Evolutionary conservation across 2,888 invertebrate species (phyloP).

Genomic region (Steinernema carpocapsae): DNA sequence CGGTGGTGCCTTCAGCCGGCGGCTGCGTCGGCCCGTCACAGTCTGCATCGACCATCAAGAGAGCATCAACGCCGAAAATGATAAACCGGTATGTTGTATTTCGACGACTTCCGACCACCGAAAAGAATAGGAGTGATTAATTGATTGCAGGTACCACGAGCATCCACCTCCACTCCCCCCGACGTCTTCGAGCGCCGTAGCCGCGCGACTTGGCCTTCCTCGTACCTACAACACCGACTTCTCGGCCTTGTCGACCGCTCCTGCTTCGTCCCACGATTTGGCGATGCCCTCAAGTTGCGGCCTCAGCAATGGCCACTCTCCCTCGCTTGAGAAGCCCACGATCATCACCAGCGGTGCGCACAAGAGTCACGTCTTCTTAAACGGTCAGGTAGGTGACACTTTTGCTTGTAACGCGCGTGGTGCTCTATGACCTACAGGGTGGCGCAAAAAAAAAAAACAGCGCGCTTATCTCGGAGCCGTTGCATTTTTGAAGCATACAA

Average conservation of each 20-base stretch:
- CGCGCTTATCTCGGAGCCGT: too few species aligned
- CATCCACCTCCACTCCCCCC: conserved; percentile 30
- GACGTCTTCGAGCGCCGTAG: conserved; percentile 28
- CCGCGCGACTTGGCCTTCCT: conserved; percentile 23
- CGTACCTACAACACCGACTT: conserved; percentile 34
- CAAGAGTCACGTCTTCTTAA: conserved; percentile 28
- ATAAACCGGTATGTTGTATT: conserved; percentile 34
- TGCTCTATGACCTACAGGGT: conserved; percentile 17
- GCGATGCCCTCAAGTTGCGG: conserved; percentile 27
- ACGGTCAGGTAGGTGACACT: conserved; percentile 11
- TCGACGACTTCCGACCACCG: conserved; percentile 20
- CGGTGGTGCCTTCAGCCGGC: conserved; percentile 19
- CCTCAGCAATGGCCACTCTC: not conserved
- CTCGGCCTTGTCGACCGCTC: not conserved
- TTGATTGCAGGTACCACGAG: conserved; percentile 30
- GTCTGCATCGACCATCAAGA: conserved; percentile 12
- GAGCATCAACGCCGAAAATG: conserved; percentile 29
- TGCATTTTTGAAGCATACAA: too few species aligned
- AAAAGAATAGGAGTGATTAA: not conserved
- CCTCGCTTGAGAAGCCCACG: conserved; percentile 15
- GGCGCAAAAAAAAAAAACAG: too few species aligned
- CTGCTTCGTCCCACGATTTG: not conserved
- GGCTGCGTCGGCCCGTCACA: conserved; percentile 2
- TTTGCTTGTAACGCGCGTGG: not conserved
- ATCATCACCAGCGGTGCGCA: conserved; percentile 23